Conservation (phyloP, 92 coral and sea anemone genomes). For the Bergia puertoricense region DNA sequence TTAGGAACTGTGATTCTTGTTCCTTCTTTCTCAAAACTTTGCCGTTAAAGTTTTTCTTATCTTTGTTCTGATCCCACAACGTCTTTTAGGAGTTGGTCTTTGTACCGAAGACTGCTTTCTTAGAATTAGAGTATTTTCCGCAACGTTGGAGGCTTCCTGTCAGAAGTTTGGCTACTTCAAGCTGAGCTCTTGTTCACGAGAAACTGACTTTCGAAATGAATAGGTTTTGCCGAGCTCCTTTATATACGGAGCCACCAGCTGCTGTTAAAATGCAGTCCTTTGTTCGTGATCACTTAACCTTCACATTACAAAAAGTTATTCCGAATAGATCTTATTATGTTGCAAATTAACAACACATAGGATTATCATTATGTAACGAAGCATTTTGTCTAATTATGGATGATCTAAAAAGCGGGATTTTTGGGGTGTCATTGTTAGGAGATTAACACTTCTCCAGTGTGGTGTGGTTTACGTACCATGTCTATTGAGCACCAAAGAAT, state of each 20-base stretch:
- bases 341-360: neutral
- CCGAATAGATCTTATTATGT: neutral
- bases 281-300: conserved; percentile 16
- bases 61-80: neutral
- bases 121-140: neutral
- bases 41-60: neutral
- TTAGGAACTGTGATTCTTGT: neutral
- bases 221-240: neutral
- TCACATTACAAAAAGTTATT: neutral
- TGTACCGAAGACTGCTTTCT: neutral
- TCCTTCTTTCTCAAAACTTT: neutral
- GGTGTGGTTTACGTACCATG: neutral
- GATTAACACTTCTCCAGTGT: neutral
- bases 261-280: conserved; percentile 6
- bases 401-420: neutral
- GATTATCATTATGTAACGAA: neutral
- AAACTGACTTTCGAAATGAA: neutral
- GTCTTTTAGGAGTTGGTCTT: neutral
- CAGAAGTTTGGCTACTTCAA: neutral
- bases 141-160: neutral
- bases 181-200: neutral
- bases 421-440: neutral
- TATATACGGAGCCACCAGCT: neutral
- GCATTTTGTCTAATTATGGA: neutral
- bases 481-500: neutral